A percentile compares a stretch with the other conserved stretches of the same genome.
phyloP scores from a whole-genome alignment of 2,797 vertebrate species.

The Glyptemys insculpta region DNA sequence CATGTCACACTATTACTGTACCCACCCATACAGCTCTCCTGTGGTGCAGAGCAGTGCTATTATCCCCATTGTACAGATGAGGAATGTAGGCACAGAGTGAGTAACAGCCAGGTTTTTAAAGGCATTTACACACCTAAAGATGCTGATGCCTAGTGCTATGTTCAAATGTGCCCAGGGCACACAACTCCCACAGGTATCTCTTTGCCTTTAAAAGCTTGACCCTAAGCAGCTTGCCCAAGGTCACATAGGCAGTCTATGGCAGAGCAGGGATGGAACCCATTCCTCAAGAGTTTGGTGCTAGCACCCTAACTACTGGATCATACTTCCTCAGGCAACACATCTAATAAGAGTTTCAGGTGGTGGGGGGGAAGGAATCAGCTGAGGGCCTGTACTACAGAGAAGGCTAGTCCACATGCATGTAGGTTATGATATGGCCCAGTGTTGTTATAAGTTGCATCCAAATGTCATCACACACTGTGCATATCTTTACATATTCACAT shows the following conservation, averaged over 20 bases:
- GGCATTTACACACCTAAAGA: too few relatives aligned
- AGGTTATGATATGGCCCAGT: background rate
- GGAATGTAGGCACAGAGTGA: accelerated
- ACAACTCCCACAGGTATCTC: background rate
- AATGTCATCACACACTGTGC: background rate
- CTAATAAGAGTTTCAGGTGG: background rate
- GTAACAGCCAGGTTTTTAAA: background rate
- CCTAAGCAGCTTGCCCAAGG: background rate
- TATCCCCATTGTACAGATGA: background rate
- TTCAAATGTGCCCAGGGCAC: background rate
- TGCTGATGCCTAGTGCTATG: background rate
- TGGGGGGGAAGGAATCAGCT: background rate
- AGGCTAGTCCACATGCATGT: background rate
- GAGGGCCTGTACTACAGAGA: background rate
- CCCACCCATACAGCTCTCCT: background rate
- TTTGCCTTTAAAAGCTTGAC: background rate
- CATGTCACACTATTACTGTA: too few relatives aligned
- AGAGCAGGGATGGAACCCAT: background rate
- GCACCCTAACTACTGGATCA: background rate
- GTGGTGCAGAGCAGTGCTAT: accelerated
- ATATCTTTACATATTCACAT: background rate
- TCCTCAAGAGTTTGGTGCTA: background rate
- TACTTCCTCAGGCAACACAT: background rate
- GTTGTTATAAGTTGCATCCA: background rate
- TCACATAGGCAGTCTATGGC: background rate